Base-by-base conservation (phyloP, 2,113 vertebrate genomes). In the Clarias batrachus region DNA sequence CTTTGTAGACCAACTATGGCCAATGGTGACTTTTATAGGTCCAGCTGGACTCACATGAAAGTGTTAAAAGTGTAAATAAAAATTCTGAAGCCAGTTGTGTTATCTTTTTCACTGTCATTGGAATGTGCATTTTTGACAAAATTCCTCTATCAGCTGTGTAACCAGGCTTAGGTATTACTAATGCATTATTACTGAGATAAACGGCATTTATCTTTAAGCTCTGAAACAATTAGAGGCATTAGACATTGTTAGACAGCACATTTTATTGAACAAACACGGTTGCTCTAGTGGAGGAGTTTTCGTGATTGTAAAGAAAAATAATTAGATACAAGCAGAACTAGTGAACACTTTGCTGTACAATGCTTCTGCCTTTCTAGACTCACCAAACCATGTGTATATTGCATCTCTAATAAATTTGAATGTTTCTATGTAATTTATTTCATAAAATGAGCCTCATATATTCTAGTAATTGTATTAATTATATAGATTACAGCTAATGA, bases 211-310 rank as follows among this genome's bases (percentile, higher is more conserved):
- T 13, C 41, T 52, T 52, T 59, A 33, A 11, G 76, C 54, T n/a
- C 14, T 30, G 12, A 59, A 33, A 77, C 13, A 77, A 77, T n/a
- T 30, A 54, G 16, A 76, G n/a, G 66, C 27, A 85, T 66, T 78
- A 66, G 41, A 78, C 12, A 78, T 71, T 37, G 33, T 37, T 48
- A 48, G 8, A 65, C 21, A 57, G 14, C 4, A 21, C n/a, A 33
- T 41, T 77, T 85, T 78, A 79, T 79, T 85, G 60, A 78, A 78
- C 59, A 85, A 57, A 23, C 19, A 73, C 14, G 37, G 54, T 57
- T 57, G 68, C 16, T 54, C 23, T 23, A 8, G n/a, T 63, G 13
- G 65, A 82, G 30, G 25, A 65, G 30, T 27, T 3, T 80, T 25
- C 8, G 4, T 14, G 13, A 25, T 21, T 73, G 23, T 27, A 21